These are phyloP conservation scores for Tyrophagus putrescentiae DNA, from an alignment of 1,140 invertebrate species.

Conservation along the genomic window DNA sequence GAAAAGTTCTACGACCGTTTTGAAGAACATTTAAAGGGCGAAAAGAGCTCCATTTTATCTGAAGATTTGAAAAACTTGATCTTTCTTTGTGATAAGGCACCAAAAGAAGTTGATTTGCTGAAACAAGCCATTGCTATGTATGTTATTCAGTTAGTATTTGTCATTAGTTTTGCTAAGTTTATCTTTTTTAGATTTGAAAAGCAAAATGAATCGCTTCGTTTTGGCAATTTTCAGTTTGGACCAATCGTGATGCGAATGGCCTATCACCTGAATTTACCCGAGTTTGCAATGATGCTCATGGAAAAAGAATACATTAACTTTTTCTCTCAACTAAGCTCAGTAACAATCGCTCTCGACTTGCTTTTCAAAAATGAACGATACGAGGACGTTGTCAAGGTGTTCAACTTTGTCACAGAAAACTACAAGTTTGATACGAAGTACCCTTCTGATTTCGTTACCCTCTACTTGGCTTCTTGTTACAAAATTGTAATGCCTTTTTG, in stretches of 20 bases:
- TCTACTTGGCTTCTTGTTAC: slow-evolving; percentile 53
- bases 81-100: slow-evolving; percentile 44
- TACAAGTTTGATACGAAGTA: slow-evolving; percentile 44
- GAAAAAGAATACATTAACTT: slow-evolving; percentile 39
- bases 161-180: slow-evolving; percentile 33
- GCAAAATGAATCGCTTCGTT: slow-evolving; percentile 53
- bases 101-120: slow-evolving; percentile 44
- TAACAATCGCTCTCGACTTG: slow-evolving; percentile 53
- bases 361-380: slow-evolving; percentile 53
- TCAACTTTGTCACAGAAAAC: slow-evolving; percentile 41
- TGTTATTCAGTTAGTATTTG: not conserved
- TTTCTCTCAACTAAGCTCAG: slow-evolving; percentile 54
- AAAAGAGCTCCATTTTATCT: slow-evolving; percentile 50
- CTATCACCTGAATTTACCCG: slow-evolving; percentile 50
- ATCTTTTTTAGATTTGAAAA: slow-evolving; percentile 45
- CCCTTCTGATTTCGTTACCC: slow-evolving; percentile 48
- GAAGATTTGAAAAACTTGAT: slow-evolving; percentile 69
- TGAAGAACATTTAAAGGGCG: not conserved
- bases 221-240: slow-evolving; percentile 63
- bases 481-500: slow-evolving; percentile 47
- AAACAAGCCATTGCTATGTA: slow-evolving; percentile 26
- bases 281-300: slow-evolving; percentile 44
- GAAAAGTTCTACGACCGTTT: slow-evolving; percentile 18
- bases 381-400: slow-evolving; percentile 47
- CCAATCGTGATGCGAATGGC: slow-evolving; percentile 65